Conservation (phyloP, 2,888 invertebrate genomes). For the Hemistola chrysoprasaria region DNA sequence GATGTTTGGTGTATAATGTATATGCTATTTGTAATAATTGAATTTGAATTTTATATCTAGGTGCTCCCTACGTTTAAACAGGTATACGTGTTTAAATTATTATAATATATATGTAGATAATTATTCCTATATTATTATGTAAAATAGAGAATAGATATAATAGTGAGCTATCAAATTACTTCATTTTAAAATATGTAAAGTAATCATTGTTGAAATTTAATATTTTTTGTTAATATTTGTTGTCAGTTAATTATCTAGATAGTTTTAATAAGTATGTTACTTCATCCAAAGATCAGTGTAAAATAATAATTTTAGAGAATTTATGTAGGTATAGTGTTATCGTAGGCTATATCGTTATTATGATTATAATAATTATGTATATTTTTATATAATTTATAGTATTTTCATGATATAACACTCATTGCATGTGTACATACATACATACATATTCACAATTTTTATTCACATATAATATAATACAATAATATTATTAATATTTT, state of each 20-base stretch:
- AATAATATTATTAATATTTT: neutral
- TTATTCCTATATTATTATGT: slow-evolving; percentile 3
- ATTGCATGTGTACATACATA: no score
- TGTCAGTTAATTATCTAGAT: no score
- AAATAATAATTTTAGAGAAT: no score
- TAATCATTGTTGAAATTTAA: no score
- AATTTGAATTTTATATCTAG: slow-evolving; percentile 28
- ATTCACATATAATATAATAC: neutral
- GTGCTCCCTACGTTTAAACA: slow-evolving; percentile 28
- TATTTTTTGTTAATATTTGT: no score
- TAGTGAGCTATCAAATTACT: no score
- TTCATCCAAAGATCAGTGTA: no score
- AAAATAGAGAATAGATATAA: no score
- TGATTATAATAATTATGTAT: slow-evolving; percentile 16
- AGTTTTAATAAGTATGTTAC: no score
- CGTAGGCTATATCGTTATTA: neutral
- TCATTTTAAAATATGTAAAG: no score
- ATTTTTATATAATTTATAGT: neutral
- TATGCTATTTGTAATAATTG: slow-evolving; percentile 26
- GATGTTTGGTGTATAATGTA: slow-evolving; percentile 18
- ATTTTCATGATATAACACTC: no score
- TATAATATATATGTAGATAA: slow-evolving; percentile 23
- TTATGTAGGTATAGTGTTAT: no score
- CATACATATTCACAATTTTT: neutral
- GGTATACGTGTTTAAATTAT: slow-evolving; percentile 28